These are phyloP conservation scores for Panagrolaimus sp. DNA, from an alignment of 1,140 invertebrate species.

Conservation along the genomic window DNA sequence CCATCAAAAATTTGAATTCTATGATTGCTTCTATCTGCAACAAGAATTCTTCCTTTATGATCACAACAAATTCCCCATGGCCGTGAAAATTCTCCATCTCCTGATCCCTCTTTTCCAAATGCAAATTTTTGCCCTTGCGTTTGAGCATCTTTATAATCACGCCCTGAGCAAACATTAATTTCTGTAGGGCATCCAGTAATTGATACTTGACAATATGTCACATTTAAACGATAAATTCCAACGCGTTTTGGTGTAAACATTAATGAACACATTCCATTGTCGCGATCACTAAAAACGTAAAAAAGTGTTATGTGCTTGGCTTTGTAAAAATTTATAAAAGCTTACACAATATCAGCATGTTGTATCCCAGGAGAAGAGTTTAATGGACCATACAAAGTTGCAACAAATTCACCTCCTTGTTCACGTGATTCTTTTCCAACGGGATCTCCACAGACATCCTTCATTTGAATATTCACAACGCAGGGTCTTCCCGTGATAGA, in stretches of 20 bases:
- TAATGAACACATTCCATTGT: not conserved
- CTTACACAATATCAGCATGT: conserved; percentile 12
- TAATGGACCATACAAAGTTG: conserved; percentile 4
- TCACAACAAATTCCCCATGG: conserved; percentile 86
- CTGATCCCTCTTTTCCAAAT: conserved; percentile 70
- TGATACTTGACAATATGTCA: not conserved
- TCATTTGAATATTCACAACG: conserved; percentile 8
- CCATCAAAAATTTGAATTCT: conserved; percentile 73
- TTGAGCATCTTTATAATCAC: conserved; percentile 6
- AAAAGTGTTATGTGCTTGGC: too few relatives aligned
- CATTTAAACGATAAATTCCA: conserved; percentile 3
- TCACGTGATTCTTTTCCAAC: not conserved
- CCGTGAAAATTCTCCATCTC: conserved; percentile 71
- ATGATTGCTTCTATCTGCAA: conserved; percentile 85
- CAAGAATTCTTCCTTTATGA: conserved; percentile 72
- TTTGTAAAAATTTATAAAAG: too few relatives aligned
- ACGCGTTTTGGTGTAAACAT: not conserved
- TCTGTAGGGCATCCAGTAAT: conserved; percentile 1
- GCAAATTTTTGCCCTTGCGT: conserved; percentile 46
- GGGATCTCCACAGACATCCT: not conserved
- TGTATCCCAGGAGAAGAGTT: not conserved
- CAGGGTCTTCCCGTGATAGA: not conserved
- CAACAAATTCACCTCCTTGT: not conserved
- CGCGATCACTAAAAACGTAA: conserved; percentile 5
- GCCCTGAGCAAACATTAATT: not conserved